Evolutionary conservation across 2,113 vertebrate genomes (phyloP).

Genomic region (Ptilonorhynchus violaceus): DNA sequence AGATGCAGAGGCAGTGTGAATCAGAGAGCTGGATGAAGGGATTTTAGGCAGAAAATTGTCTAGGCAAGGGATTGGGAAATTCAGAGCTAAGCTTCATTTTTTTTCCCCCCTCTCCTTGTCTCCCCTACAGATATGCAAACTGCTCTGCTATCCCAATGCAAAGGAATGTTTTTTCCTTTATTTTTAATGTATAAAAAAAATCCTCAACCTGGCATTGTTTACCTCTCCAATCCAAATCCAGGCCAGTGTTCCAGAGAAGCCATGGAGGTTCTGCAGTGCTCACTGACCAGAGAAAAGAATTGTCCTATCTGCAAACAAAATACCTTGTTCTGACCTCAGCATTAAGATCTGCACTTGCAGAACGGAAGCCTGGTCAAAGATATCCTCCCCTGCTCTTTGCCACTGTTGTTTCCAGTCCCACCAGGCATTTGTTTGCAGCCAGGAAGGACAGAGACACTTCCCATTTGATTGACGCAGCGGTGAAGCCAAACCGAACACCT

Average conservation of each 20-base stretch:
- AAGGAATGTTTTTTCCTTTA: not conserved
- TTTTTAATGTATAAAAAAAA: not conserved
- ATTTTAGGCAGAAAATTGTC: not conserved
- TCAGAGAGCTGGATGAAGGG: not conserved
- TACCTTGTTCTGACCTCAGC: not conserved
- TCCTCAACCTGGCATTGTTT: not conserved
- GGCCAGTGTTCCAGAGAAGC: not conserved
- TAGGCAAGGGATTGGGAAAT: not conserved
- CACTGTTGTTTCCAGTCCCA: not conserved
- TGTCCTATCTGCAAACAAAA: not conserved
- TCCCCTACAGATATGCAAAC: not conserved
- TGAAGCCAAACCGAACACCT: not conserved
- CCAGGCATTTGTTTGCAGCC: not conserved
- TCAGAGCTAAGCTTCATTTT: not conserved
- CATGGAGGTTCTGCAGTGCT: not conserved
- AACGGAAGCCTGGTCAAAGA: not conserved
- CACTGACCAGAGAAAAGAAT: not conserved
- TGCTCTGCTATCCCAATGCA: not conserved
- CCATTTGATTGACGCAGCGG: not conserved
- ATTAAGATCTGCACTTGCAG: not conserved
- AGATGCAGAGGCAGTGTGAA: slow-evolving; percentile 37
- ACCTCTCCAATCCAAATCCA: not conserved
- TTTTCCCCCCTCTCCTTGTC: not conserved
- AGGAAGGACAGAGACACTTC: not conserved
- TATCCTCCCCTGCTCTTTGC: not conserved